Percentiles rank a stretch among this genome's conserved stretches.
Evolutionary conservation across 2,113 vertebrate genomes (phyloP).

Genomic region (Pangasianodon gigas): DNA sequence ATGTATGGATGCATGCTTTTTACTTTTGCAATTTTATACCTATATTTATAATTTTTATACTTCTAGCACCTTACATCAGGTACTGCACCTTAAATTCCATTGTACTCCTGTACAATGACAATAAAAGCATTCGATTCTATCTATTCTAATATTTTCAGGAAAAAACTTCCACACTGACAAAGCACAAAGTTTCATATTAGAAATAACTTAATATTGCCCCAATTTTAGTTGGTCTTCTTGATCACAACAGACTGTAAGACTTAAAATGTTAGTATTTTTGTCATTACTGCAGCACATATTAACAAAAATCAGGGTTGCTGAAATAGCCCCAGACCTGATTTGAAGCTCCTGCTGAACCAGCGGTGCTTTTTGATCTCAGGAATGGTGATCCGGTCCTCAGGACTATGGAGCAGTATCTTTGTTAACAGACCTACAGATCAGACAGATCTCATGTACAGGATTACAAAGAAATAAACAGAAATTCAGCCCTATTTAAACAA

Average conservation of each 20-base stretch:
- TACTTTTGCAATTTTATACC: background rate
- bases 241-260: background rate
- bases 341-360: slow-evolving; percentile 78
- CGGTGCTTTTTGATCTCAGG: slow-evolving; percentile 87
- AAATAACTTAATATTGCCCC: background rate
- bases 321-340: slow-evolving; percentile 53
- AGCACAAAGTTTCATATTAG: background rate
- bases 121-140: background rate
- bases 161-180: background rate
- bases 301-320: background rate
- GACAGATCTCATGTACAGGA: background rate
- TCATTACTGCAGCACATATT: no score
- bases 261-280: background rate
- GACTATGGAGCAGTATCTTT: slow-evolving; percentile 84
- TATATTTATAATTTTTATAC: background rate
- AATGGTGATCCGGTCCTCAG: slow-evolving; percentile 78
- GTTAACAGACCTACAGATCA: slow-evolving; percentile 81
- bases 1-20: background rate
- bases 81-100: background rate
- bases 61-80: background rate
- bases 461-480: background rate
- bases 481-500: background rate
- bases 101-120: background rate
- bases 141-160: background rate
- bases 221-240: background rate